Conservation (phyloP, 1,140 invertebrate species). For the Anadara kagoshimensis region DNA sequence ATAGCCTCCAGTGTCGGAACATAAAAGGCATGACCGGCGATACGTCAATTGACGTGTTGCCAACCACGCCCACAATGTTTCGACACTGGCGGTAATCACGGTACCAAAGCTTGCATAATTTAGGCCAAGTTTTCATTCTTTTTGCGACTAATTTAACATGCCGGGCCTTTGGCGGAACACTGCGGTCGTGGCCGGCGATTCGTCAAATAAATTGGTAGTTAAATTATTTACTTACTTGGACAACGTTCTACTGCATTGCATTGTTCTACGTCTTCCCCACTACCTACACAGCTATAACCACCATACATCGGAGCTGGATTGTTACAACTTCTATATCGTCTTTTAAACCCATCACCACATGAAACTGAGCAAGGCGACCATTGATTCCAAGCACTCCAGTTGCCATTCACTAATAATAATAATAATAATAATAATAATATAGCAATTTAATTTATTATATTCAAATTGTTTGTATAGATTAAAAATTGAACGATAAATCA, state of each 20-base stretch:
- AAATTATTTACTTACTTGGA: background rate
- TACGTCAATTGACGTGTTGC: no score
- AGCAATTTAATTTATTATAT: background rate
- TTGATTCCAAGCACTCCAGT: constrained; percentile 48
- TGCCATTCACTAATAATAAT: constrained; percentile 42
- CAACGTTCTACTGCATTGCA: constrained; percentile 33
- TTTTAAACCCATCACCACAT: constrained; percentile 46
- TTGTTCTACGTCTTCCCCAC: constrained; percentile 31
- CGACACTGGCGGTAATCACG: no score
- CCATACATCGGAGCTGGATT: constrained; percentile 45
- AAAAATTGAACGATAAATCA: background rate
- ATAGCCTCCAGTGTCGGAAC: no score
- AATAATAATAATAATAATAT: background rate
- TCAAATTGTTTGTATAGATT: background rate
- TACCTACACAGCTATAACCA: constrained; percentile 48
- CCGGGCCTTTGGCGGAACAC: no score
- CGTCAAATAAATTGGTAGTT: no score
- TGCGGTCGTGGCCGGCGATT: no score
- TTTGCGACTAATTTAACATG: no score
- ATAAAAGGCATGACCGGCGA: no score
- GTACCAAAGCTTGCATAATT: no score
- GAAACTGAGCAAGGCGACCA: constrained; percentile 49
- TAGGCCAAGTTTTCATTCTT: no score
- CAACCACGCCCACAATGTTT: no score
- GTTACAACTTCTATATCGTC: constrained; percentile 43